phyloP scores from a whole-genome alignment of 2,797 vertebrate genomes.

The Sitta carolinensis region DNA sequence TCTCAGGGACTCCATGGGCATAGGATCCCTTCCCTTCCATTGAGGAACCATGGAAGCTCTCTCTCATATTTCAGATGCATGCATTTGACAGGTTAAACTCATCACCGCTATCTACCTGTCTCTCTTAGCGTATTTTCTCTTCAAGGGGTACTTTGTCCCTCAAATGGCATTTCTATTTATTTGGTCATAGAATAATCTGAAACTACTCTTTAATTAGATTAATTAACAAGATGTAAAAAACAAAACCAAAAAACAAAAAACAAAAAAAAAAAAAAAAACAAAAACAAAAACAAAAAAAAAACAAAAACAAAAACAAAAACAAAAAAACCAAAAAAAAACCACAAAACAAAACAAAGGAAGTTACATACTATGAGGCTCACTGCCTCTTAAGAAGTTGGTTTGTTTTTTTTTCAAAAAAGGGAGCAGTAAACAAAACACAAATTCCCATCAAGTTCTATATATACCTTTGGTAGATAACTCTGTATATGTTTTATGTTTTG shows the following conservation, averaged over 20 bases:
- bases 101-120: not conserved
- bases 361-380: not conserved
- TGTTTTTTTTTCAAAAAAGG: not conserved
- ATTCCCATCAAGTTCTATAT: not conserved
- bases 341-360: not conserved
- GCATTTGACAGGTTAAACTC: not conserved
- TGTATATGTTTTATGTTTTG: not conserved
- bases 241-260: not conserved
- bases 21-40: accelerated
- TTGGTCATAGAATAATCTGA: not conserved
- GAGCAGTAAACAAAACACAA: not conserved
- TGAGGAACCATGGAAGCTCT: accelerated
- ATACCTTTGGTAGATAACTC: not conserved
- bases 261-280: too few relatives aligned
- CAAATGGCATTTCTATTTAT: not conserved
- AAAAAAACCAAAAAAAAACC: too few relatives aligned
- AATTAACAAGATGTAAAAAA: not conserved
- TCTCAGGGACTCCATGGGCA: not conserved
- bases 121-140: not conserved
- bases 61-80: accelerated
- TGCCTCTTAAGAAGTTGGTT: not conserved
- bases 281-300: too few relatives aligned
- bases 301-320: too few relatives aligned
- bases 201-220: not conserved
- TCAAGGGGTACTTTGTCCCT: not conserved